Base-by-base conservation (phyloP, 2,797 vertebrate genomes). In the Sebastes iracundus region DNA sequence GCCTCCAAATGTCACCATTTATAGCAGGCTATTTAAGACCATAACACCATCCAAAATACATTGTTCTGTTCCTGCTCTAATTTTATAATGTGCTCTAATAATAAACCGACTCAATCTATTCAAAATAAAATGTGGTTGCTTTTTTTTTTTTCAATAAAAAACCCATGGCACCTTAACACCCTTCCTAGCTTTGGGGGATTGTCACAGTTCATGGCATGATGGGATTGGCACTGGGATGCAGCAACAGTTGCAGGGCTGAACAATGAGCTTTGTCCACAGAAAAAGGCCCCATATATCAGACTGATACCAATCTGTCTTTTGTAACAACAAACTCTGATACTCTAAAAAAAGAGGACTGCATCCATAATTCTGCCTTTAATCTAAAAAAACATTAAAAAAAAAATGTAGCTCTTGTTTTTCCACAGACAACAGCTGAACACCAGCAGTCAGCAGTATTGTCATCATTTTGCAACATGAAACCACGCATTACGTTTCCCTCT, bases 211-310 rank as follows among this genome's bases (percentile, higher is more conserved):
- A 89, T 77, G 83, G 80, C 79, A 88, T 79, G 77, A 88, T 80
- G 63, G 49, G 80, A 90, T 81, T 91, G 87, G 90, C 87, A 92
- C 81, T 88, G 86, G 83, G 89, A 88, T 82, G 73, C 74, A 87
- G 88, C 64, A 85, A 88, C 88, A 91, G 87, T 90, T 94, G 90
- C 87, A 79, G 61, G 67, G 73, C 72, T 88, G 87, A 93, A 90
- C 78, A 86, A 89, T 62, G 38, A 88, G 75, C 69, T 46, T 56
- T 70, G 46, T 81, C 68, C 74, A 28, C 64, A 70, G 69, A 89
- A 87, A 67, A 79, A 73, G 53, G 62, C 70, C 68, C 46, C 32
- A 65, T 46, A 75, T 55, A 67, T 46, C 27, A 81, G 66, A 58
- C 68, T 28, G 79, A 85, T 81, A 77, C 28, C 84, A 88, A 87